These are phyloP conservation scores for Paedocypris micromegethes DNA, from an alignment of 2,797 vertebrate species.

Conservation along the genomic window DNA sequence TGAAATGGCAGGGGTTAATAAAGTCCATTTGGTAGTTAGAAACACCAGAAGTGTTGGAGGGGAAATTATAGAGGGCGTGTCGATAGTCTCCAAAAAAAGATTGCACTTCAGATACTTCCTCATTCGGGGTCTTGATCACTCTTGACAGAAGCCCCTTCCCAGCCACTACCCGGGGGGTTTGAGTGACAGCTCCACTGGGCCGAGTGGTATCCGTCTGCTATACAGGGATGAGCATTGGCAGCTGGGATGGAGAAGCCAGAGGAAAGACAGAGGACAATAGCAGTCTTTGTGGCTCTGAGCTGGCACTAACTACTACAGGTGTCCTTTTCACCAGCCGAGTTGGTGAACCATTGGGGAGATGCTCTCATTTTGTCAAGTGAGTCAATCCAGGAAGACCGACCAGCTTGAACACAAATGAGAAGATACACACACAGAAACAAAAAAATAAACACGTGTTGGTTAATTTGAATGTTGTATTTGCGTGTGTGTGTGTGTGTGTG, in stretches of 20 bases:
- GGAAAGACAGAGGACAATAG: slow-evolving; percentile 33
- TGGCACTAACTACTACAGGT: slow-evolving; percentile 44
- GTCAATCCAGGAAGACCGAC: slow-evolving; percentile 1
- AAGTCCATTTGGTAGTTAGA: slow-evolving; percentile 57
- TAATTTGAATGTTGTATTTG: too few relatives aligned
- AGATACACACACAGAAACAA: too few relatives aligned
- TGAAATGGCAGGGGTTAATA: slow-evolving; percentile 52
- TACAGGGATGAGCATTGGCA: slow-evolving; percentile 51
- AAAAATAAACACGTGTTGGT: too few relatives aligned
- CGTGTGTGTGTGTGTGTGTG: too few relatives aligned
- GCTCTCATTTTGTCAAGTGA: slow-evolving; percentile 8
- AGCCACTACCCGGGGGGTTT: slow-evolving; percentile 45
- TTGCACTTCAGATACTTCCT: slow-evolving; percentile 64
- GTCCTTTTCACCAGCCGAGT: slow-evolving; percentile 39
- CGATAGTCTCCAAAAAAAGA: slow-evolving; percentile 65
- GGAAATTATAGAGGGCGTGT: slow-evolving; percentile 69
- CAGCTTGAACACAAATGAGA: background rate
- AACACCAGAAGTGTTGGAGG: slow-evolving; percentile 56
- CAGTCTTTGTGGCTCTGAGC: slow-evolving; percentile 20
- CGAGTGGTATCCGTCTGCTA: slow-evolving; percentile 56
- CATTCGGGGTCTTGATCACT: slow-evolving; percentile 30
- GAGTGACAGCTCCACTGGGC: slow-evolving; percentile 68
- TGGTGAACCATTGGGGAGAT: slow-evolving; percentile 27
- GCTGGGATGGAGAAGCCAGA: slow-evolving; percentile 32
- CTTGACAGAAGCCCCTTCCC: slow-evolving; percentile 31